Base-by-base conservation (phyloP, 2,113 vertebrate species). In the Hystrix cristata region DNA sequence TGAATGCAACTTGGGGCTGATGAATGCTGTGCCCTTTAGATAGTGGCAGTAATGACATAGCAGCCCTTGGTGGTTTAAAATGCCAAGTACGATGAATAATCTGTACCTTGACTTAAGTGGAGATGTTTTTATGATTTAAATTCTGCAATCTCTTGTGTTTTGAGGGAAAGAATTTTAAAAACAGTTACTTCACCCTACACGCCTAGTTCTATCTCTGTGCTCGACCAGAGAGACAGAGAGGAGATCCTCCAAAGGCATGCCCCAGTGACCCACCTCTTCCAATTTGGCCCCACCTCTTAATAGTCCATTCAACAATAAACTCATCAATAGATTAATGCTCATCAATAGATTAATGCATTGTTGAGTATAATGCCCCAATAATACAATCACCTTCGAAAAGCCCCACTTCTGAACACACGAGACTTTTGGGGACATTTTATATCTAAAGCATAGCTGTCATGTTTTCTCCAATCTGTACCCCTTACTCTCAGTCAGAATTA, bases 11-110 rank as follows among this genome's bases (percentile, higher is more conserved):
- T 79, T 65, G 55, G 62, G 65, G 51, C 57, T 92, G 80, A 87
- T 86, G 65, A 53, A 93, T 93, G 27, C 43, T 64, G 51, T 51
- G 65, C 31, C 82, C 57, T 95, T 90, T 74, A 90, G 48, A 88
- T 76, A 65, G 74, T 94, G 87, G 31, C 76, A 93, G 69, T 83
- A 43, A 83, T 78, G 82, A 87, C 55, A 87, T 53, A 94, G 79
- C 59, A 85, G 71, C 31, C 64, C 21, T 87, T 79, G 38, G 62
- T 88, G 38, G 57, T 91, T 92, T 79, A 72, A 91, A 95, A 91
- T 91, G 69, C 31, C 71, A 80, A 79, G 48, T 71, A 72, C 89
- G 93, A 95, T 85, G 62, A 94, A 89, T 91, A 79, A 87, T 13
- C 18, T 95, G 25, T 93, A 67, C 15, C 29, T 84, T 85, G 64